Evolutionary conservation across 2,113 vertebrate genomes (phyloP), one percentile per base, ranked within the genome.

Genomic region (Notarius quadriscutis): DNA sequence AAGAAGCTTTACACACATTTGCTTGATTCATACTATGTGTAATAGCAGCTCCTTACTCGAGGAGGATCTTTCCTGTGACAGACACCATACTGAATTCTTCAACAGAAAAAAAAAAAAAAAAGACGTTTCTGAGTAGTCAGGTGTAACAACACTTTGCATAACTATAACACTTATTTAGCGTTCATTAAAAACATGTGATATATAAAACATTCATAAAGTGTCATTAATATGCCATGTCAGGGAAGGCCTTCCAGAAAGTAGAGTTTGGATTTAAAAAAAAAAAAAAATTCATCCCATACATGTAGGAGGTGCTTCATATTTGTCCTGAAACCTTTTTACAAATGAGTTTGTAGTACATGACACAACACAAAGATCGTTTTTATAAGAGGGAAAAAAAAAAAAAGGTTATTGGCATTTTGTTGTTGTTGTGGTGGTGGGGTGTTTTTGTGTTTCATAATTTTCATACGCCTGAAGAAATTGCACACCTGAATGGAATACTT

Each of bases 151-250:
- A 78, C 30, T 85, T 57, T 86, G 62, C 27, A 80, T 69, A 80
- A 27, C 69, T 25, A 22, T n/a, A 79, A 20, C 74, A 53, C 74
- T 77, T 51, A 78, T 25, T 22, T 34, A 63, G 75, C 58, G 3
- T 55, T 67, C 60, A 67, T 86, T 80, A 65, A 63, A 50, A 85
- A 48, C 14, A 2, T 10, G 50, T 55, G 57, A 88, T 63, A n/a
- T 25, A 75, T 48, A 69, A 87, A 53, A 83, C 69, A 87, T 75
- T 77, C 30, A 78, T 65, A 57, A 83, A 4, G 50, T 60, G 60
- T 65, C 50, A 11, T 30, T 34, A 79, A 81, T 75, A 14, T 10
- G 18, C 48, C 14, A 67, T 9, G 22, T 53, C 10, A 87, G 8
- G 50, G 30, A 84, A 71, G 30, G 51, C 74, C 57, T 87, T 77